Evolutionary conservation across 2,888 invertebrate genomes (phyloP).

Genomic region (Stratiomys singularior): DNA sequence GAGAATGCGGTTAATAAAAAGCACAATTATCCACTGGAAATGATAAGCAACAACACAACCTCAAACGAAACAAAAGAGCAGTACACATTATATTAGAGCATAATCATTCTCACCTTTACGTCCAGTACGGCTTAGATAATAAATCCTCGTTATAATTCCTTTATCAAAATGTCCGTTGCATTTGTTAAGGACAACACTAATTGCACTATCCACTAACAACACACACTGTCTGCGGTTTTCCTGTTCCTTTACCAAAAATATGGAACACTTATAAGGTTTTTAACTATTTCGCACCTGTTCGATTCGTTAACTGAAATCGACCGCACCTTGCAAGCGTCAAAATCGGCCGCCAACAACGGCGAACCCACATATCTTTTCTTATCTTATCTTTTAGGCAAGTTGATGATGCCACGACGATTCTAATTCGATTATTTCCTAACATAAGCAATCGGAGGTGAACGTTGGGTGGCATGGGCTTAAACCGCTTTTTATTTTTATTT

Average conservation of each 20-base stretch:
- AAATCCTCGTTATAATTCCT: constrained; percentile 6
- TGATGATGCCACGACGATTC: constrained; percentile 5
- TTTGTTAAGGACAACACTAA: constrained; percentile 11
- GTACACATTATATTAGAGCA: no score
- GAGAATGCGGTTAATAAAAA: no score
- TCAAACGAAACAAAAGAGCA: no score
- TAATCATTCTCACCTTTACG: not conserved
- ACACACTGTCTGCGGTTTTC: constrained; percentile 10
- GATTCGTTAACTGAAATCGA: constrained; percentile 28
- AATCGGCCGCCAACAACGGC: not conserved
- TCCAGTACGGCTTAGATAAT: not conserved
- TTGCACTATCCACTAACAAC: constrained; percentile 29
- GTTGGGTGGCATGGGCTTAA: no score
- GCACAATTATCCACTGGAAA: no score
- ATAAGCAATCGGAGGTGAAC: not conserved
- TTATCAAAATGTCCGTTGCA: not conserved
- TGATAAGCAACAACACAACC: no score
- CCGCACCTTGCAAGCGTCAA: constrained; percentile 35
- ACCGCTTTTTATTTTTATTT: no score
- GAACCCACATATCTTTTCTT: constrained; percentile 28
- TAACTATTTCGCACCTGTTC: constrained; percentile 41
- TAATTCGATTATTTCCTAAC: constrained; percentile 17
- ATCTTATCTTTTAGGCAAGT: constrained; percentile 32
- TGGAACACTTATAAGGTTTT: not conserved
- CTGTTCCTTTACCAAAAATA: not conserved